Conservation (phyloP, 2,888 invertebrate species). For the Cryptocephalus moraei region DNA sequence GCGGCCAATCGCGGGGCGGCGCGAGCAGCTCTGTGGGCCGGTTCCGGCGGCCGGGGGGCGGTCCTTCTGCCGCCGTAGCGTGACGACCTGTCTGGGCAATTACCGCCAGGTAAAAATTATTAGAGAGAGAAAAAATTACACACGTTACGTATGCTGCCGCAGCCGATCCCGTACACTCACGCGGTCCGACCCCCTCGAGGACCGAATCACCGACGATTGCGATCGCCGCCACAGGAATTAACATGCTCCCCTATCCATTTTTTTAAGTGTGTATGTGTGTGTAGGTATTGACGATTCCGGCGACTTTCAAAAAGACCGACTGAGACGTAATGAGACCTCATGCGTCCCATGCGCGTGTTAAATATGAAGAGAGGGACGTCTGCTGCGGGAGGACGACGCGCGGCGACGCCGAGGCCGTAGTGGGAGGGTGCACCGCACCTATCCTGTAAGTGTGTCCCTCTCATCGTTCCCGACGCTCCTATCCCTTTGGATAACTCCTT, state of each 20-base stretch:
- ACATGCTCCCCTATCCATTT: background rate
- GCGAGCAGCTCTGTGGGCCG: slow-evolving; percentile 39
- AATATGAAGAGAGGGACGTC: slow-evolving; percentile 30
- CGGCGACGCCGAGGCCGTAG: slow-evolving; percentile 21
- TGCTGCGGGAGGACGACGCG: slow-evolving; percentile 31
- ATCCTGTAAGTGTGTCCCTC: too few species aligned
- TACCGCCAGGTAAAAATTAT: slow-evolving; percentile 31
- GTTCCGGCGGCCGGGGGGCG: slow-evolving; percentile 32
- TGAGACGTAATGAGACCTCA: slow-evolving; percentile 27
- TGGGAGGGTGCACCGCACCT: slow-evolving; percentile 27
- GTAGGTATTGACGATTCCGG: background rate
- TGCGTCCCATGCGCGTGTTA: slow-evolving; percentile 30
- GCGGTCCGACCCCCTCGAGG: background rate
- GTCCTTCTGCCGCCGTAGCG: slow-evolving; percentile 29
- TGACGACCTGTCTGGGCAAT: slow-evolving; percentile 34
- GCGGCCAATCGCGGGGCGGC: slow-evolving; percentile 32
- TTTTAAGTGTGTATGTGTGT: too few species aligned
- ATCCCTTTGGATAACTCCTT: too few species aligned
- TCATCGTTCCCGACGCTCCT: too few species aligned
- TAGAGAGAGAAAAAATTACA: slow-evolving; percentile 17
- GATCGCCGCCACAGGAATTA: background rate
- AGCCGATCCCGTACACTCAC: background rate
- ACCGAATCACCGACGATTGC: too few species aligned
- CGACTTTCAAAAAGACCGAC: slow-evolving; percentile 3
- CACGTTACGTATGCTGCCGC: slow-evolving; percentile 1